Evolutionary conservation across 2,888 invertebrate genomes (phyloP).

Genomic region (Prosopocoilus inquinatus): DNA sequence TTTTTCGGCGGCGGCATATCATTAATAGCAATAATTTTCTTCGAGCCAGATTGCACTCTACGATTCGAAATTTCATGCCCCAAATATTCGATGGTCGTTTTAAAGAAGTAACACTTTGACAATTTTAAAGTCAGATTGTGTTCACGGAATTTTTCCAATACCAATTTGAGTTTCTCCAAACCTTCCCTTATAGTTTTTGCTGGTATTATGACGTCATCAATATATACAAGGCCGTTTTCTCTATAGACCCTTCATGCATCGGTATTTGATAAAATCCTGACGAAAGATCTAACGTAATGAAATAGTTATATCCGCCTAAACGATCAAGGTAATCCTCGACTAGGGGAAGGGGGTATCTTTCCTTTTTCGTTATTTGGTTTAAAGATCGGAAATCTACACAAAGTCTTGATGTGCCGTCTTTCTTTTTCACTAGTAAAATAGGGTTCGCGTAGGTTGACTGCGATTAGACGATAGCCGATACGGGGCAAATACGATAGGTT

Average conservation of each 20-base stretch:
- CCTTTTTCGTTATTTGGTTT: no score
- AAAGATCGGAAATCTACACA: no score
- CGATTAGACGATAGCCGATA: no score
- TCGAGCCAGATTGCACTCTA: slow-evolving; percentile 4
- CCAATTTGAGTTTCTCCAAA: slow-evolving; percentile 18
- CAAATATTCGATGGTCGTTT: slow-evolving; percentile 22
- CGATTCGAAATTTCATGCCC: slow-evolving; percentile 25
- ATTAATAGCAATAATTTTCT: slow-evolving; percentile 7
- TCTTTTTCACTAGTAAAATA: no score
- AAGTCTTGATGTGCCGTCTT: no score
- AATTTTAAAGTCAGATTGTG: slow-evolving; percentile 22
- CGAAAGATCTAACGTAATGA: no score
- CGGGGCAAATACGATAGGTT: no score
- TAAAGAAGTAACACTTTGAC: slow-evolving; percentile 24
- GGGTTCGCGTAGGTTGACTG: no score
- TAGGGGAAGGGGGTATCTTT: no score
- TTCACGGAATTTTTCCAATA: slow-evolving; percentile 15
- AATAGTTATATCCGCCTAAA: no score
- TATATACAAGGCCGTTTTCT: slow-evolving; percentile 16
- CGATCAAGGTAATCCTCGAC: no score
- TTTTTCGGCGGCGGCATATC: slow-evolving; percentile 10
- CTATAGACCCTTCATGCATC: slow-evolving; percentile 11
- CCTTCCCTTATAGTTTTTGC: slow-evolving; percentile 19
- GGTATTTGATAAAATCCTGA: no score
- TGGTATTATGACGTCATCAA: slow-evolving; percentile 31